Percentiles rank a stretch among this genome's conserved stretches.
Conservation (phyloP, 2,888 invertebrate genomes). For the Phengaris arion region DNA sequence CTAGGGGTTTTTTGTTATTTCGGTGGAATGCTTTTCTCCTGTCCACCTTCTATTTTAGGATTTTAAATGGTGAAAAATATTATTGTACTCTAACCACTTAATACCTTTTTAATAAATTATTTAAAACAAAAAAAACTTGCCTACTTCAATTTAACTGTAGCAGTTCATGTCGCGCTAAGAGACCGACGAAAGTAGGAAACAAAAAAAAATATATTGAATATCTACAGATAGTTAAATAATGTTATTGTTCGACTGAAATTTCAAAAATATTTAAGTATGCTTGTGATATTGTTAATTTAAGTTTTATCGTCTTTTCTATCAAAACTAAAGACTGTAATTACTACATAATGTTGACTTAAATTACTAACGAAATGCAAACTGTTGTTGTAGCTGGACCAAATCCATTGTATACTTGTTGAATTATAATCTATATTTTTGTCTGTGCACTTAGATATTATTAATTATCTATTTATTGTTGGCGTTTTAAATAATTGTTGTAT, state of each 20-base stretch:
- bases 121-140: constrained; percentile 3
- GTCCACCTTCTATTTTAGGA: background rate
- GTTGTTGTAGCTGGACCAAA: constrained; percentile 75
- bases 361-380: constrained; percentile 51
- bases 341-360: constrained; percentile 56
- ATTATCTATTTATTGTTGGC: background rate
- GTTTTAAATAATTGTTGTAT: constrained; percentile 46
- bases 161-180: background rate
- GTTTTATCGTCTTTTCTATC: constrained; percentile 68
- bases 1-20: constrained; percentile 28
- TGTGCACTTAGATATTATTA: background rate
- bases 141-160: background rate
- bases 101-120: constrained; percentile 3
- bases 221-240: constrained; percentile 30
- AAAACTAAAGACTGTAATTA: constrained; percentile 77
- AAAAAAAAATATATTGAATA: constrained; percentile 29
- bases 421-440: background rate
- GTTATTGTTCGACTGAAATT: constrained; percentile 47
- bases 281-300: constrained; percentile 77
- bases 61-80: constrained; percentile 1
- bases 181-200: constrained; percentile 20
- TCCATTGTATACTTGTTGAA: constrained; percentile 41
- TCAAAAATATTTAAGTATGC: constrained; percentile 50
- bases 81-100: constrained; percentile 1
- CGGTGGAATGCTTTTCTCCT: constrained; percentile 8